Evolutionary conservation across 2,888 invertebrate species (phyloP).

Genomic region (Trilocha varians): DNA sequence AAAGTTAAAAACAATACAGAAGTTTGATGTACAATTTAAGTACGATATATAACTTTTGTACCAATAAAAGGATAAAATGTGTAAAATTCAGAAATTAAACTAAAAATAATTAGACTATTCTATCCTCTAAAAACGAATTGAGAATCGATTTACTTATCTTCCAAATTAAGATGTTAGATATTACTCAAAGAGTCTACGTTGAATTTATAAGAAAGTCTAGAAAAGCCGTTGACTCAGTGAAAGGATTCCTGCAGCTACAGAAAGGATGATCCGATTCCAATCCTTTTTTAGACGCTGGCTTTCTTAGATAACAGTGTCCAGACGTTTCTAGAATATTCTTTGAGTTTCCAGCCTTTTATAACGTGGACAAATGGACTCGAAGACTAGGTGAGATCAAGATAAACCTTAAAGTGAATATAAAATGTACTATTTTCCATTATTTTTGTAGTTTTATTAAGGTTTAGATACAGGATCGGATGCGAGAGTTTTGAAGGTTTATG

Average conservation of each 20-base stretch:
- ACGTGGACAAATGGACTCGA: background rate
- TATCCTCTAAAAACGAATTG: too few species aligned
- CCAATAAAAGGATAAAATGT: too few species aligned
- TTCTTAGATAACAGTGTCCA: background rate
- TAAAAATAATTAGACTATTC: too few species aligned
- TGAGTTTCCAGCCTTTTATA: background rate
- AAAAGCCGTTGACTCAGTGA: background rate
- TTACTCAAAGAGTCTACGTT: background rate
- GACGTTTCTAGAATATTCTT: background rate
- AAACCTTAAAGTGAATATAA: too few species aligned
- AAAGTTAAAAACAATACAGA: too few species aligned
- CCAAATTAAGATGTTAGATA: too few species aligned
- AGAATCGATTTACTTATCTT: too few species aligned
- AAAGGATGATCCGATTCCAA: background rate
- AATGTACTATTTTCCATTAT: too few species aligned
- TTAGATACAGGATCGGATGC: background rate
- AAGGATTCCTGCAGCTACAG: background rate
- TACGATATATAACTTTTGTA: too few species aligned
- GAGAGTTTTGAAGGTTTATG: too few species aligned
- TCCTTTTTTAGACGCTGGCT: background rate
- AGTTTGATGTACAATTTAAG: too few species aligned
- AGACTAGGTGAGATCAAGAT: background rate
- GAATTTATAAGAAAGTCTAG: background rate
- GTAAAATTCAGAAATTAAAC: too few species aligned
- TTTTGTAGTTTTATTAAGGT: background rate